phyloP scores from a whole-genome alignment of 2,113 vertebrate species.

The Embiotoca jacksoni region DNA sequence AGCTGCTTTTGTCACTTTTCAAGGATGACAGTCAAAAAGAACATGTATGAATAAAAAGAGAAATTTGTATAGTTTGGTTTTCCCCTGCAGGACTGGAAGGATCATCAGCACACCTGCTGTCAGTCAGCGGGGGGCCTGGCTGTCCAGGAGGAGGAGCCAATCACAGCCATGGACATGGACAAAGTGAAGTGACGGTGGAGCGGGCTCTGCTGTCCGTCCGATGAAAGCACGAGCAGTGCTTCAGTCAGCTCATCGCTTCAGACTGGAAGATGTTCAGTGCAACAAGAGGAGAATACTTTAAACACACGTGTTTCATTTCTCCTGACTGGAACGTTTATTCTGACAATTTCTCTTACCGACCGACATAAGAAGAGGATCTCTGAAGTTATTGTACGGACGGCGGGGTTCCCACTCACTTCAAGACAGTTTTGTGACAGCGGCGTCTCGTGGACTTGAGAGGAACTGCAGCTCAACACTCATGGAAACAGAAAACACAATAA shows the following conservation, averaged over 20 bases:
- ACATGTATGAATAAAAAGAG: too few species aligned
- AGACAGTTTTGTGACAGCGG: background rate
- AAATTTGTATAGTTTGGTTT: too few species aligned
- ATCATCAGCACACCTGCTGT: conserved; percentile 94
- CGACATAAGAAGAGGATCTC: too few species aligned
- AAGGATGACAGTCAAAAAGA: too few species aligned
- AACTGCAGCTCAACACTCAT: too few species aligned
- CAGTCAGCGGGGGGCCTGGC: conserved; percentile 84
- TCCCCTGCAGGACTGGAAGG: conserved; percentile 95
- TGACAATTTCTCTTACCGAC: too few species aligned
- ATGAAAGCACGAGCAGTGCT: background rate
- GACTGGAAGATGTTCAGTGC: conserved; percentile 4
- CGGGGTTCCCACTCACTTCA: too few species aligned
- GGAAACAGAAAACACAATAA: too few species aligned
- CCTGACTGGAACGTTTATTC: too few species aligned
- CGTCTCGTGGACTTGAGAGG: background rate
- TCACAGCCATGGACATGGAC: conserved; percentile 87
- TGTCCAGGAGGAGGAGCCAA: conserved; percentile 88
- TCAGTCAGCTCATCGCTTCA: background rate
- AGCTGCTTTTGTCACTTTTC: too few species aligned
- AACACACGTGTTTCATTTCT: background rate
- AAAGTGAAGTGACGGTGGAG: conserved; percentile 83
- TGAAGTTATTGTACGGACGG: background rate
- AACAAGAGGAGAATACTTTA: background rate
- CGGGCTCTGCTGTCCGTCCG: too few species aligned